phyloP scores from a whole-genome alignment of 2,113 vertebrate species.

The Lophotis ruficrista region DNA sequence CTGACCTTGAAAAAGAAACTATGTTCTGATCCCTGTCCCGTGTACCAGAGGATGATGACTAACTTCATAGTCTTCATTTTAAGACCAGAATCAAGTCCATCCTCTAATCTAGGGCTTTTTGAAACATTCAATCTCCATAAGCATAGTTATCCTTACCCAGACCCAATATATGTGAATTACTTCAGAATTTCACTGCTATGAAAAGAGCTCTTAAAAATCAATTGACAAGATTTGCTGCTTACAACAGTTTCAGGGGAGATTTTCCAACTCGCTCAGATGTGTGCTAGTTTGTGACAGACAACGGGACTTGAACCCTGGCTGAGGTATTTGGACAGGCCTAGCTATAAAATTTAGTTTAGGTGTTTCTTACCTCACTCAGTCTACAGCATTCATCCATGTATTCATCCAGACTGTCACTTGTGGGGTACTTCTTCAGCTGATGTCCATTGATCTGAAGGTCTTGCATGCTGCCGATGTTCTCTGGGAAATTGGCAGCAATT shows the following conservation, averaged over 20 bases:
- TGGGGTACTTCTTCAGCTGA: conserved; percentile 73
- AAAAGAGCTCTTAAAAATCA: background rate
- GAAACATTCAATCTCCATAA: background rate
- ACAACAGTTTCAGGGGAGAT: background rate
- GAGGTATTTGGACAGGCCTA: background rate
- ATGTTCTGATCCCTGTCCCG: background rate
- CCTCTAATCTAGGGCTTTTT: background rate
- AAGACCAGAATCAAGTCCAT: background rate
- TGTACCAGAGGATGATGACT: background rate
- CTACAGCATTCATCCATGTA: conserved; percentile 90
- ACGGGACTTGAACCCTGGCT: background rate
- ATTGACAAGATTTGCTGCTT: background rate
- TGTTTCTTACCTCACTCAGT: conserved; percentile 83
- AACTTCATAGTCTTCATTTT: background rate
- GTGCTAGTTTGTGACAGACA: background rate
- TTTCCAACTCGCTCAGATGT: background rate
- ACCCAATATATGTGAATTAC: background rate
- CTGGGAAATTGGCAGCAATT: conserved; percentile 2
- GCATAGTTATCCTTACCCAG: background rate
- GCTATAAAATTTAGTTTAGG: background rate
- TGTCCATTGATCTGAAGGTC: conserved; percentile 55
- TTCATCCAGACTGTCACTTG: conserved; percentile 83
- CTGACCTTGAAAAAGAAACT: background rate
- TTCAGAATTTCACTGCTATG: background rate
- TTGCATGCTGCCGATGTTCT: conserved; percentile 43